Evolutionary conservation across 2,888 invertebrate genomes (phyloP).

Genomic region (Chrysodeixis includens): DNA sequence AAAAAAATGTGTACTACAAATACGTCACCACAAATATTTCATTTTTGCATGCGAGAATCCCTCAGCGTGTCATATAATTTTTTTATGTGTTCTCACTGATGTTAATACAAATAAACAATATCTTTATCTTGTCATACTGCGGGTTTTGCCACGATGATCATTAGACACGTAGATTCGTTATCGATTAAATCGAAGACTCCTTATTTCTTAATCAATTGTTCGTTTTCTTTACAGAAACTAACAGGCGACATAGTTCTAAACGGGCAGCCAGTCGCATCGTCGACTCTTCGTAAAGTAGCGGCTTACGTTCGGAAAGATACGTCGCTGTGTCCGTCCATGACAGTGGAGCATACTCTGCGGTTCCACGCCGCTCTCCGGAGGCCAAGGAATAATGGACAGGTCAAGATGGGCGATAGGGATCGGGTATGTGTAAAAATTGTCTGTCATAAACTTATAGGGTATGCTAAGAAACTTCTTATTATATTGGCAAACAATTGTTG

Average conservation of each 20-base stretch:
- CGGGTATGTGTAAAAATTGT: conserved; percentile 89
- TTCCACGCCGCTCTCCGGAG: conserved; percentile 94
- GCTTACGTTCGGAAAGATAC: conserved; percentile 94
- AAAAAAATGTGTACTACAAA: too few species aligned
- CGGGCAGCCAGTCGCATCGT: conserved; percentile 94
- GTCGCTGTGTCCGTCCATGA: conserved; percentile 95
- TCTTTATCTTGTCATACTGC: too few species aligned
- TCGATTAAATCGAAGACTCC: too few species aligned
- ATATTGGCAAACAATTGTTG: too few species aligned
- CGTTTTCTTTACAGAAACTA: conserved; percentile 78
- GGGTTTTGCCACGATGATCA: too few species aligned
- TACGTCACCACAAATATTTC: too few species aligned
- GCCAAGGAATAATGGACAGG: conserved; percentile 90
- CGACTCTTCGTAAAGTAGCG: conserved; percentile 92
- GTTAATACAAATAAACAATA: too few species aligned
- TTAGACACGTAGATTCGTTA: too few species aligned
- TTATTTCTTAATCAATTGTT: not conserved
- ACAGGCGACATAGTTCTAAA: conserved; percentile 95
- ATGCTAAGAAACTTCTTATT: not conserved
- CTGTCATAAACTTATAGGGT: not conserved
- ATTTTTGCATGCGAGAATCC: too few species aligned
- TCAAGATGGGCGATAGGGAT: conserved; percentile 93
- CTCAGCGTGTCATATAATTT: too few species aligned
- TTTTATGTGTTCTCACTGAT: too few species aligned
- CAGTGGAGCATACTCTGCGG: conserved; percentile 96